phyloP scores from a whole-genome alignment of 1,140 invertebrate species.

The Paraescarpia echinospica region DNA sequence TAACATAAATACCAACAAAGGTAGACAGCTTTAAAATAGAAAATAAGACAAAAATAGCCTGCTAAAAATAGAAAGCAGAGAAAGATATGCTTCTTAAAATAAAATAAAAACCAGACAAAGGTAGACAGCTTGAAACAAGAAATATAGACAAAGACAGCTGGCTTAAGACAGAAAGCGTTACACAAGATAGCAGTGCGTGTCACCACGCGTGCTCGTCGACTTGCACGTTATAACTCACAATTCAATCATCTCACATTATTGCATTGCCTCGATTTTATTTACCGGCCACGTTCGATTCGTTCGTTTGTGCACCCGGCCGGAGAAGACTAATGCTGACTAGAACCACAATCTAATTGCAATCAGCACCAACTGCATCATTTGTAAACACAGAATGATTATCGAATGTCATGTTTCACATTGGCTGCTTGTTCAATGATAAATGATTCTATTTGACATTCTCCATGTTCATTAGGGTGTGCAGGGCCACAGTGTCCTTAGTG shows the following conservation, averaged over 20 bases:
- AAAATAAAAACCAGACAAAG: too few species aligned
- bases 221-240: background rate
- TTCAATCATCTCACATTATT: background rate
- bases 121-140: too few species aligned
- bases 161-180: background rate
- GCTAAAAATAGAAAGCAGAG: too few species aligned
- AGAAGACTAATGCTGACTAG: background rate
- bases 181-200: background rate
- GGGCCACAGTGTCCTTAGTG: background rate
- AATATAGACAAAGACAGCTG: too few species aligned
- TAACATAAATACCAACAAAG: background rate
- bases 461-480: background rate
- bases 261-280: constrained; percentile 1
- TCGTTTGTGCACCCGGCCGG: background rate
- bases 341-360: background rate
- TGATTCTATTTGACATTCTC: constrained; percentile 6
- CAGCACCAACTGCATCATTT: background rate
- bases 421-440: background rate
- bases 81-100: too few species aligned
- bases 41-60: too few species aligned
- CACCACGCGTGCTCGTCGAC: background rate
- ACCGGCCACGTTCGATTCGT: background rate
- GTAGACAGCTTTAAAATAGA: too few species aligned
- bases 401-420: background rate
- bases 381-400: background rate